Percentiles rank a stretch among this genome's conserved stretches.
Evolutionary conservation across 1,140 invertebrate species (phyloP).

Genomic region (Nasonia giraulti): DNA sequence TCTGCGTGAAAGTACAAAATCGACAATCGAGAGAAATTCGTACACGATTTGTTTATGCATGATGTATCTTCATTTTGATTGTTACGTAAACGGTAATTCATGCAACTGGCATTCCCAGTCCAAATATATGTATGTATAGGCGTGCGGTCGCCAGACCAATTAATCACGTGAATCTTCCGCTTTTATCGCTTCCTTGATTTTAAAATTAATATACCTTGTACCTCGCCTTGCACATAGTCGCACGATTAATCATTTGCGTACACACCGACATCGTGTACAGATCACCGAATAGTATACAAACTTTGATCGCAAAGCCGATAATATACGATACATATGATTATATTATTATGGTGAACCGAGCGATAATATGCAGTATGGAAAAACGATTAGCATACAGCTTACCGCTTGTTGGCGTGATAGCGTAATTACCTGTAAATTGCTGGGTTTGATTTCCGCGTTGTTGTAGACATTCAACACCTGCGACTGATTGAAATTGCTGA

Average conservation of each 20-base stretch:
- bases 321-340: too few species aligned
- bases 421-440: constrained; percentile 80
- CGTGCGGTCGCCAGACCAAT: background rate
- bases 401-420: background rate
- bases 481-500: constrained; percentile 86
- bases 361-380: background rate
- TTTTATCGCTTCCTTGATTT: background rate
- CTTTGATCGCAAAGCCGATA: too few species aligned
- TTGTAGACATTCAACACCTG: constrained; percentile 81
- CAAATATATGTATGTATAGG: too few species aligned
- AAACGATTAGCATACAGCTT: too few species aligned
- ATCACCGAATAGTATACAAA: too few species aligned
- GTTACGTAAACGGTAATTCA: background rate
- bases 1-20: too few species aligned
- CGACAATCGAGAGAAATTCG: too few species aligned
- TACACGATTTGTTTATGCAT: background rate
- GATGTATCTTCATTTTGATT: background rate
- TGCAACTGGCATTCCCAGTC: too few species aligned
- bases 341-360: background rate
- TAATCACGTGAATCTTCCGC: background rate
- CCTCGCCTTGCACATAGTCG: background rate
- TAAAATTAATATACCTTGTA: constrained; percentile 10
- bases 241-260: background rate
- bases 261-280: too few species aligned
- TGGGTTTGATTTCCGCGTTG: constrained; percentile 79